Conservation (phyloP, 2,888 invertebrate genomes). For the Abrostola triplasia region DNA sequence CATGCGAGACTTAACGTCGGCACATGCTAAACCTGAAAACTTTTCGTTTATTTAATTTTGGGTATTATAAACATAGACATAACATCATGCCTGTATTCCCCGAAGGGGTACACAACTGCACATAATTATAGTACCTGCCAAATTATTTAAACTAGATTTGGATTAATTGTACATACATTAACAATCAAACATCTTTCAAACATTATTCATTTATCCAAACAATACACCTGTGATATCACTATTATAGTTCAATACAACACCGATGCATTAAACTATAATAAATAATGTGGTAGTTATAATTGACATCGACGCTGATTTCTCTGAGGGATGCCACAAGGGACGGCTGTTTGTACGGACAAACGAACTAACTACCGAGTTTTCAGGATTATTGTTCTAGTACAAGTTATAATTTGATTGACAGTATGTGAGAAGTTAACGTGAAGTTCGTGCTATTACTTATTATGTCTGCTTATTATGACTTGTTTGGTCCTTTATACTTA, state of each 20-base stretch:
- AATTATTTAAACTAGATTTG: too few species aligned
- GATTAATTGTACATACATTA: too few species aligned
- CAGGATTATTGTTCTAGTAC: conserved; percentile 34
- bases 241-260: neutral
- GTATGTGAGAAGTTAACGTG: conserved; percentile 5
- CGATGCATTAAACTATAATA: conserved; percentile 24
- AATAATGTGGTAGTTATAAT: conserved; percentile 25
- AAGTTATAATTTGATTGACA: conserved; percentile 47
- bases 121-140: too few species aligned
- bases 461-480: neutral
- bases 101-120: too few species aligned
- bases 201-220: neutral
- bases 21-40: conserved; percentile 6
- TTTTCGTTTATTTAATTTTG: too few species aligned
- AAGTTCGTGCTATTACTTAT: conserved; percentile 19
- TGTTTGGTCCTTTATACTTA: neutral
- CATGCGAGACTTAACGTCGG: conserved; percentile 21
- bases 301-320: conserved; percentile 43
- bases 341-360: conserved; percentile 14
- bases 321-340: conserved; percentile 44
- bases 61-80: too few species aligned
- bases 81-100: too few species aligned
- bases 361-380: conserved; percentile 18
- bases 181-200: neutral
- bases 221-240: neutral